A percentile compares a stretch with the other conserved stretches of the same genome.
Evolutionary conservation across 2,888 invertebrate genomes (phyloP).

Genomic region (Scaptomyza caliginosa): DNA sequence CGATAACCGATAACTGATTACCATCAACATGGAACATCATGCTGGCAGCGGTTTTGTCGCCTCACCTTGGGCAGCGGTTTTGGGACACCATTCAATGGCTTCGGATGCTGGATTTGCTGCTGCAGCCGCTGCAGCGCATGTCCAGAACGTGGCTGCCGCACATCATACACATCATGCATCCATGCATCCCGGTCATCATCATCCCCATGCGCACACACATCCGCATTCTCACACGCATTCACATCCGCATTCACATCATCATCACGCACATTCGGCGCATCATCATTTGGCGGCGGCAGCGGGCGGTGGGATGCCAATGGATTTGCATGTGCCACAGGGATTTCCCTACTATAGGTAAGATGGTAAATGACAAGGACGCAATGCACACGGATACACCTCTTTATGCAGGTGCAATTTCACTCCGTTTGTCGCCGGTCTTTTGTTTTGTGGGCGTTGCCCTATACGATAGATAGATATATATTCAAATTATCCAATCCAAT

Average conservation of each 20-base stretch:
- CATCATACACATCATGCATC: slow-evolving; percentile 79
- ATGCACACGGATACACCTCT: neutral
- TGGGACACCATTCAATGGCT: slow-evolving; percentile 85
- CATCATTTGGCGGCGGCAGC: slow-evolving; percentile 83
- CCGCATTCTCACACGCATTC: slow-evolving; percentile 84
- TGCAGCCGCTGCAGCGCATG: slow-evolving; percentile 84
- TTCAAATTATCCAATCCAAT: slow-evolving; percentile 66
- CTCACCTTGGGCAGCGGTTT: slow-evolving; percentile 92
- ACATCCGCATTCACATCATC: slow-evolving; percentile 84
- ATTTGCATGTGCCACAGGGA: slow-evolving; percentile 95
- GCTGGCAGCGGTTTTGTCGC: slow-evolving; percentile 88
- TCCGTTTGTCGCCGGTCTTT: slow-evolving; percentile 45
- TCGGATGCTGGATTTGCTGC: slow-evolving; percentile 84
- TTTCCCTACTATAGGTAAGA: slow-evolving; percentile 94
- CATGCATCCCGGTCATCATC: slow-evolving; percentile 68
- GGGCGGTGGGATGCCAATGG: slow-evolving; percentile 92
- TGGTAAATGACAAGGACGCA: neutral
- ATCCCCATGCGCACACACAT: slow-evolving; percentile 62
- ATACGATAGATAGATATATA: slow-evolving; percentile 7
- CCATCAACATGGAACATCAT: slow-evolving; percentile 89
- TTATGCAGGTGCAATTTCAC: slow-evolving; percentile 29
- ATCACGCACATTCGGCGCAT: slow-evolving; percentile 52
- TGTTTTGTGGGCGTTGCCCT: slow-evolving; percentile 67
- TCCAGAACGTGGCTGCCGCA: slow-evolving; percentile 84
- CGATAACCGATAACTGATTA: slow-evolving; percentile 10